Conservation (phyloP, 2,888 invertebrate species). For the Dasysyrphus tricinctus region DNA sequence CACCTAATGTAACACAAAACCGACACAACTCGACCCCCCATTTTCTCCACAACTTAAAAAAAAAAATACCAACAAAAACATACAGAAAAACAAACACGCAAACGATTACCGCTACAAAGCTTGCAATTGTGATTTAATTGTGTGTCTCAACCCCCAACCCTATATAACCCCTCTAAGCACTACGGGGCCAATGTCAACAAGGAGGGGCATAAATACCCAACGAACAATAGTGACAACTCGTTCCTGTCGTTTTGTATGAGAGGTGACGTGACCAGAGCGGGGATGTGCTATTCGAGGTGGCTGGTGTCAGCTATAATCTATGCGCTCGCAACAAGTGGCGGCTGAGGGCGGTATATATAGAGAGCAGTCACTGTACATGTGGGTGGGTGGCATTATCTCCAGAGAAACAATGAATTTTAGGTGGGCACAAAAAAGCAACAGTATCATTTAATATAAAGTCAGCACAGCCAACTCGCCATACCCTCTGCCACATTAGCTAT, state of each 20-base stretch:
- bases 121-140: slow-evolving; percentile 74
- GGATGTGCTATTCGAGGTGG: not conserved
- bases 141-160: slow-evolving; percentile 21
- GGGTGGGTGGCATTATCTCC: slow-evolving; percentile 60
- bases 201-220: not conserved
- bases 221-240: slow-evolving; percentile 1
- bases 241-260: slow-evolving; percentile 9
- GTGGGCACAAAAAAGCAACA: slow-evolving; percentile 20
- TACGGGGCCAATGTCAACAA: slow-evolving; percentile 18
- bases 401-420: slow-evolving; percentile 51
- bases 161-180: not conserved
- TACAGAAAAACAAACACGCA: slow-evolving; percentile 38
- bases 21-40: not conserved
- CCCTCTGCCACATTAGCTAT: slow-evolving; percentile 15
- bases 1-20: slow-evolving; percentile 51
- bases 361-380: slow-evolving; percentile 45
- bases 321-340: slow-evolving; percentile 63
- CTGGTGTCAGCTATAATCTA: slow-evolving; percentile 25
- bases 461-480: not conserved
- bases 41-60: slow-evolving; percentile 4
- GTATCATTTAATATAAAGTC: slow-evolving; percentile 29
- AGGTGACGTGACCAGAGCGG: not conserved
- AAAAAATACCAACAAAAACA: slow-evolving; percentile 12
- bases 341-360: not conserved
- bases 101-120: slow-evolving; percentile 67